Conservation (phyloP, 1,140 invertebrate species). For the Lepidurus couesii region DNA sequence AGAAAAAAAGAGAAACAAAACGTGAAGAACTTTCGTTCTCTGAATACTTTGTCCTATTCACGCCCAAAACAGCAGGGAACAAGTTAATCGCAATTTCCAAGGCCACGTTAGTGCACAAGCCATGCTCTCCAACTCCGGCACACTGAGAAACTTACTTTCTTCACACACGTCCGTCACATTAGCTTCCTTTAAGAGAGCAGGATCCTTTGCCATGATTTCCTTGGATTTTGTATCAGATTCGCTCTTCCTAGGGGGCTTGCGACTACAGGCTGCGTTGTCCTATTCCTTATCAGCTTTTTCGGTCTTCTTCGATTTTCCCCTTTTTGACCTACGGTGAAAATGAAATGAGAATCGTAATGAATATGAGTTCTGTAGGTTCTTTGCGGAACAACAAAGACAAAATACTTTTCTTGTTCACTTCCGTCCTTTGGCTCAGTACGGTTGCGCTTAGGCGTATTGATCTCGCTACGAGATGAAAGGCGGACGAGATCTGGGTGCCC, state of each 20-base stretch:
- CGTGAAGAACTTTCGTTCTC: background rate
- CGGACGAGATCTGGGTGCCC: background rate
- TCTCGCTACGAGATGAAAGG: background rate
- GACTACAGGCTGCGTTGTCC: background rate
- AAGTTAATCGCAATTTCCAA: background rate
- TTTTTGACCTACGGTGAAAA: background rate
- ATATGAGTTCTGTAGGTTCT: background rate
- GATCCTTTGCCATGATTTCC: background rate
- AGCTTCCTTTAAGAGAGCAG: background rate
- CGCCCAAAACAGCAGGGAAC: background rate
- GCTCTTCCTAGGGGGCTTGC: background rate
- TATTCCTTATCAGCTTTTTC: background rate
- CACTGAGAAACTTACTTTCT: background rate
- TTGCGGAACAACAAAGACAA: background rate
- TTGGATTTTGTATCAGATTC: background rate
- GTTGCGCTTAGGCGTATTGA: slow-evolving; percentile 5
- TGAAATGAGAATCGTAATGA: background rate
- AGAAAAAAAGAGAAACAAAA: background rate
- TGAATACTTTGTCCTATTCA: background rate
- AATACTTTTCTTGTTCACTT: background rate
- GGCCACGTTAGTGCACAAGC: slow-evolving; percentile 12
- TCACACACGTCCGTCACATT: background rate
- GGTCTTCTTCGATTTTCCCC: background rate
- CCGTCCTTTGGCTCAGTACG: background rate
- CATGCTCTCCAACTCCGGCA: background rate